Evolutionary conservation across 2,797 vertebrate species (phyloP).

Genomic region (Melanogrammus aeglefinus): DNA sequence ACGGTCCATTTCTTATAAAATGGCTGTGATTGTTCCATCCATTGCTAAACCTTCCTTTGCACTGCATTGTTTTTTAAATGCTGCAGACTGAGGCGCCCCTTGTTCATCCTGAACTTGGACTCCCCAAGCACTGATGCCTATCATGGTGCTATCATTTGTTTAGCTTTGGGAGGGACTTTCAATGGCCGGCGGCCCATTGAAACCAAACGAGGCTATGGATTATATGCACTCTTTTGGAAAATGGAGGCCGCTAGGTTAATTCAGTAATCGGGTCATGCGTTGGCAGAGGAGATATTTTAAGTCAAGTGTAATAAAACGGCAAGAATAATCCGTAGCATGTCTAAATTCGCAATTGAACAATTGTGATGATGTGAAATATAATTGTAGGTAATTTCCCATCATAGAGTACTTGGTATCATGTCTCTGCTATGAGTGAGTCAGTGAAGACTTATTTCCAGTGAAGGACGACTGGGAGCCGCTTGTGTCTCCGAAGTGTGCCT

Average conservation of each 20-base stretch:
- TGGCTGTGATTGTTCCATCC: not conserved
- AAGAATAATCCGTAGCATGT: not conserved
- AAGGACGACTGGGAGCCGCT: constrained; percentile 56
- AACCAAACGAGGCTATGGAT: not conserved
- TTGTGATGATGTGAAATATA: not conserved
- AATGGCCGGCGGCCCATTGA: not conserved
- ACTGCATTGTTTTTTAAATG: not conserved
- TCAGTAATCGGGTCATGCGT: not conserved
- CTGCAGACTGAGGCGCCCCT: not conserved
- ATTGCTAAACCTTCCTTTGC: not conserved
- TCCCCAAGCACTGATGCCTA: not conserved
- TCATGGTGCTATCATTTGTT: not conserved
- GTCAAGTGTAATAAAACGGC: not conserved
- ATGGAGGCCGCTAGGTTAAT: not conserved
- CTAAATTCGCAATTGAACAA: not conserved
- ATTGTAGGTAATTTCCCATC: not conserved
- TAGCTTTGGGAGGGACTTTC: not conserved
- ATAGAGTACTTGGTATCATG: not conserved
- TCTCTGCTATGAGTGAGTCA: not conserved
- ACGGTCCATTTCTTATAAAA: not conserved
- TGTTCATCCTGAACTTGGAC: not conserved
- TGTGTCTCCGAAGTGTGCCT: constrained; percentile 63
- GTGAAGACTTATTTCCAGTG: constrained; percentile 48
- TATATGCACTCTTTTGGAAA: not conserved
- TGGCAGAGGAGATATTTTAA: not conserved